Conservation (phyloP, 53 echinoderm and acorn worm genomes). For the Arbacia lixula region DNA sequence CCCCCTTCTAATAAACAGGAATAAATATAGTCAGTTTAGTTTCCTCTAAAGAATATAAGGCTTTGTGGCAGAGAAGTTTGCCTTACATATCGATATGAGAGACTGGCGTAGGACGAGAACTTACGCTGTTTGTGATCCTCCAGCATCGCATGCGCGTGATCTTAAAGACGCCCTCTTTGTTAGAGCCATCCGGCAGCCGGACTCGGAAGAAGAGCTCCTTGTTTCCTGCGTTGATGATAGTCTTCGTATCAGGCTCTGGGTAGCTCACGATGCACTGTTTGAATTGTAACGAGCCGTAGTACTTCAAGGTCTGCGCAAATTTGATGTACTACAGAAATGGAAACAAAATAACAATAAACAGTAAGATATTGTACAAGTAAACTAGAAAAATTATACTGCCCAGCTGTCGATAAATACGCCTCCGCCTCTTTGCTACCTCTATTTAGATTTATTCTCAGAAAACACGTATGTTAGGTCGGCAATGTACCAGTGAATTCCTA, state of each 20-base stretch:
- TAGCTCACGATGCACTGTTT: slow-evolving; percentile 85
- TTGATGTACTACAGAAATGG: slow-evolving; percentile 71
- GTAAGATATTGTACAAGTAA: neutral
- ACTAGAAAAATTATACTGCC: neutral
- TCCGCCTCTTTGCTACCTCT: no score
- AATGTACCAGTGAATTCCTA: no score
- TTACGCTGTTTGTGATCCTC: slow-evolving; percentile 84
- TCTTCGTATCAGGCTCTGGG: slow-evolving; percentile 79
- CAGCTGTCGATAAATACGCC: no score
- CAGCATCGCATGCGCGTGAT: slow-evolving; percentile 98
- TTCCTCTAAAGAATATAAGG: no score
- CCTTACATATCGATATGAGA: no score
- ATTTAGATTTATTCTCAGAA: no score
- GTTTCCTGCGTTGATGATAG: slow-evolving; percentile 81
- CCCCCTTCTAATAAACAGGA: no score
- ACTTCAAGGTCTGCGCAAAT: slow-evolving; percentile 88
- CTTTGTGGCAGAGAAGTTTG: no score
- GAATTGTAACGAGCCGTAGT: slow-evolving; percentile 89
- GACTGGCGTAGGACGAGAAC: no score
- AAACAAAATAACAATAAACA: neutral
- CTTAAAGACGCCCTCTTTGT: slow-evolving; percentile 88
- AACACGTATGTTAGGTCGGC: no score
- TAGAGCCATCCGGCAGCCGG: slow-evolving; percentile 58
- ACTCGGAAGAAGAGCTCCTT: slow-evolving; percentile 86
- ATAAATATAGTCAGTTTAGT: no score